Percentiles rank a stretch among this genome's conserved stretches.
Conservation (phyloP, 2,888 invertebrate species). For the Drosophila bunnanda region DNA sequence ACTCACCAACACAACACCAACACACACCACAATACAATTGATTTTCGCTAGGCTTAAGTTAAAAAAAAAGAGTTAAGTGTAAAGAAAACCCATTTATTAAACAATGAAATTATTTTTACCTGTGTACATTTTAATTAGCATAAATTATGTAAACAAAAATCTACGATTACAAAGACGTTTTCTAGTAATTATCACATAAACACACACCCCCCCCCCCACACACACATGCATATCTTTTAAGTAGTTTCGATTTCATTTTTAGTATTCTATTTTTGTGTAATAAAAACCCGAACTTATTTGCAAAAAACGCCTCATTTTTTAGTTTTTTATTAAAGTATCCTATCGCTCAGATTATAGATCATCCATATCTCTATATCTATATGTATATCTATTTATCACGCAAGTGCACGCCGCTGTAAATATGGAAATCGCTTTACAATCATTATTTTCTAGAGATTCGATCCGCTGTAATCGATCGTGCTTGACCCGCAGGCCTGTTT, state of each 20-base stretch:
- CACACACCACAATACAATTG: constrained; percentile 45
- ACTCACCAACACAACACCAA: constrained; percentile 48
- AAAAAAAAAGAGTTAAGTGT: constrained; percentile 33
- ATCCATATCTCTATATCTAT: constrained; percentile 31
- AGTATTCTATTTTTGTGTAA: constrained; percentile 75
- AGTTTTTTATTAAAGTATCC: constrained; percentile 21
- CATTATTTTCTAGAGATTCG: constrained; percentile 47
- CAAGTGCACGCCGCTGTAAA: constrained; percentile 62
- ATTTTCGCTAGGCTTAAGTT: constrained; percentile 75
- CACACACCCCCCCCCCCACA: constrained; percentile 28
- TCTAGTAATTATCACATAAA: constrained; percentile 71
- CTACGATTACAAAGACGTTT: constrained; percentile 79
- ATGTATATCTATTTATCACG: constrained; percentile 30
- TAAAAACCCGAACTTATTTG: constrained; percentile 64
- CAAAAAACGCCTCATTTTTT: constrained; percentile 51
- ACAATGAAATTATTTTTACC: constrained; percentile 80
- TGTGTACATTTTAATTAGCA: constrained; percentile 78
- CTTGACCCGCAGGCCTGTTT: constrained; percentile 46
- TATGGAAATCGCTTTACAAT: constrained; percentile 48
- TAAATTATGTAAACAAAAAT: constrained; percentile 65
- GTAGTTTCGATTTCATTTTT: constrained; percentile 78
- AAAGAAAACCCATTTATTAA: constrained; percentile 63
- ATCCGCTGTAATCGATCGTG: constrained; percentile 20
- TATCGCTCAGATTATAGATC: constrained; percentile 38
- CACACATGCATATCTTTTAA: constrained; percentile 64